Evolutionary conservation across 2,888 invertebrate species (phyloP).

Genomic region (Sphaerophoria rueppellii): DNA sequence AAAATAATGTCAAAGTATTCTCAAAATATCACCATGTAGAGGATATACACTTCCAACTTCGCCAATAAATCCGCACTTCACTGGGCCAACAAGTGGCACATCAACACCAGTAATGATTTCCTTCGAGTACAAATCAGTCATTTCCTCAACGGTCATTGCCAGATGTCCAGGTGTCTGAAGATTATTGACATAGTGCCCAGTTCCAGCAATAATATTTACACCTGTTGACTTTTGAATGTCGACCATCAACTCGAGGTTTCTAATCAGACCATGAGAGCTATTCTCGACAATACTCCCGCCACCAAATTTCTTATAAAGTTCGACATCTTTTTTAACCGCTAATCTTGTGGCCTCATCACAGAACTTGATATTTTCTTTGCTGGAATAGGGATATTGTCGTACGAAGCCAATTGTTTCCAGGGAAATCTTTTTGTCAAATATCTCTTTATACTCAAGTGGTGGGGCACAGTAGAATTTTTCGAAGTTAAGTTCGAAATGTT

Average conservation of each 20-base stretch:
- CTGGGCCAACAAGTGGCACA: conserved; percentile 78
- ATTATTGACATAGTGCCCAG: conserved; percentile 89
- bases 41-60: conserved; percentile 93
- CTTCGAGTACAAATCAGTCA: conserved; percentile 86
- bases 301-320: conserved; percentile 86
- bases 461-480: conserved; percentile 85
- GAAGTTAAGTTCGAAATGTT: conserved; percentile 88
- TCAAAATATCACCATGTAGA: conserved; percentile 84
- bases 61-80: conserved; percentile 91
- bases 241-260: conserved; percentile 85
- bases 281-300: conserved; percentile 92
- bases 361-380: conserved; percentile 85
- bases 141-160: conserved; percentile 84
- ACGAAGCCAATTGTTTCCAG: conserved; percentile 86
- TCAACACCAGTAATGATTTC: conserved; percentile 84
- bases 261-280: conserved; percentile 87
- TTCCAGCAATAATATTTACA: conserved; percentile 89
- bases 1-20: neutral
- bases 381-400: conserved; percentile 89
- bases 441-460: conserved; percentile 82
- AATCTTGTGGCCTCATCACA: conserved; percentile 84
- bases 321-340: conserved; percentile 87
- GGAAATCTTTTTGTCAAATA: conserved; percentile 83
- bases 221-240: conserved; percentile 85
- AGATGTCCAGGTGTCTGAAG: conserved; percentile 84